These are phyloP conservation scores for Bufo gargarizans DNA, from an alignment of 2,113 vertebrate species.

Conservation along the genomic window DNA sequence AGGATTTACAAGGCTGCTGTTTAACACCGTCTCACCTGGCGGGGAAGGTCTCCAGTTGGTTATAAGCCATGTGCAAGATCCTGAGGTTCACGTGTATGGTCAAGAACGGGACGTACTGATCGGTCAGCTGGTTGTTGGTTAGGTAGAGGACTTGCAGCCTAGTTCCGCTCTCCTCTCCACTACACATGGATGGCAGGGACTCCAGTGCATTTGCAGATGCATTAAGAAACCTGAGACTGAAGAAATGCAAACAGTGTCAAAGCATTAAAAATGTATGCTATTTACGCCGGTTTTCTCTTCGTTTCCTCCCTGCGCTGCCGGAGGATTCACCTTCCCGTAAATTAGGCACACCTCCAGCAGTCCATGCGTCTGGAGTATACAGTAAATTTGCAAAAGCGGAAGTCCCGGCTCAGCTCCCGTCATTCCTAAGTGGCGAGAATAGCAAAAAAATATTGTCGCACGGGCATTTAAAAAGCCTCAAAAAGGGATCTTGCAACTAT, in stretches of 20 bases:
- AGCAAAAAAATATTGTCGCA: no score
- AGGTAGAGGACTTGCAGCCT: conserved; percentile 91
- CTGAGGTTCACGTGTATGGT: conserved; percentile 86
- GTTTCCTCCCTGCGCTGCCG: no score
- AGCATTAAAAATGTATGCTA: background rate
- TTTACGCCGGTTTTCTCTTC: no score
- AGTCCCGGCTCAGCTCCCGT: no score
- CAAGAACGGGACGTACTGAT: conserved; percentile 84
- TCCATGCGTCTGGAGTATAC: no score
- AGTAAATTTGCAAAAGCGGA: no score
- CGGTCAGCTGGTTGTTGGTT: conserved; percentile 87
- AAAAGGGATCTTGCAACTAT: no score
- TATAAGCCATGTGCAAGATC: conserved; percentile 91
- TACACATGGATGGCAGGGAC: conserved; percentile 81
- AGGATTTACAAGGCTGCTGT: background rate
- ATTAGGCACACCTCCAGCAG: no score
- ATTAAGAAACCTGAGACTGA: conserved; percentile 94
- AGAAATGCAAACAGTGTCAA: background rate
- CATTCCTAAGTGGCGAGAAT: no score
- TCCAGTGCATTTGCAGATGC: conserved; percentile 91
- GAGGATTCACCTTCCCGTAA: no score
- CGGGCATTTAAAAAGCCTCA: no score
- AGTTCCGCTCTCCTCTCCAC: conserved; percentile 88
- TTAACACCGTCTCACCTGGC: conserved; percentile 78
- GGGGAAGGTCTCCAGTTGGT: conserved; percentile 90